phyloP scores from a whole-genome alignment of 2,113 vertebrate genomes.

The Heterocephalus glaber region DNA sequence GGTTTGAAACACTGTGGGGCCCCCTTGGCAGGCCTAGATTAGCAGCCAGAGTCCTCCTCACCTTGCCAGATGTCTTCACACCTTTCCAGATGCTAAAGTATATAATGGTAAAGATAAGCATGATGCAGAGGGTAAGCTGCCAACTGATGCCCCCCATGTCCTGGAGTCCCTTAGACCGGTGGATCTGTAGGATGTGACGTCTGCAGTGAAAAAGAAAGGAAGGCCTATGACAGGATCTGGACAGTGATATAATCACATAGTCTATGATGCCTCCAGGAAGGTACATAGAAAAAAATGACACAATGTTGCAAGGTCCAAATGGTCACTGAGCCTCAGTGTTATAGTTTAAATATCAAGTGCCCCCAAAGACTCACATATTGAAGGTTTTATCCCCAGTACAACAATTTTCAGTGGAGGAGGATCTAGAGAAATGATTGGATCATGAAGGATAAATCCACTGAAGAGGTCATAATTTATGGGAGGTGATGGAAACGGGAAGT shows the following conservation, averaged over 20 bases:
- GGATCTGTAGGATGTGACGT: constrained; percentile 94
- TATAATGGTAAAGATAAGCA: constrained; percentile 95
- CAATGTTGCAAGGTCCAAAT: background rate
- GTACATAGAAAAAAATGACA: background rate
- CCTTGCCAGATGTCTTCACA: constrained; percentile 98
- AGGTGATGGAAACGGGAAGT: background rate
- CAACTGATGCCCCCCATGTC: constrained; percentile 95
- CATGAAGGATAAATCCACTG: background rate
- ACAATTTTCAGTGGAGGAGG: background rate
- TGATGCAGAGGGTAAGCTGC: constrained; percentile 94
- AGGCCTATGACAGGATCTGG: background rate
- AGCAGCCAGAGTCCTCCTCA: constrained; percentile 79
- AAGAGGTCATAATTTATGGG: background rate
- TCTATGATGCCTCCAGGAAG: background rate
- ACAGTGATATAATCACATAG: background rate
- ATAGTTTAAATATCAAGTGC: background rate
- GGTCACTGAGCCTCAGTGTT: background rate
- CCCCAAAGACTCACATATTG: background rate
- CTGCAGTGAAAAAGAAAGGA: constrained; percentile 81
- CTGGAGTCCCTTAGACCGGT: constrained; percentile 93
- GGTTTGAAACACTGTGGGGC: background rate
- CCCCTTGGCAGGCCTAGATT: background rate
- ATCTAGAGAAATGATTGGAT: background rate
- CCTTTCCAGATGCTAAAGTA: constrained; percentile 99
- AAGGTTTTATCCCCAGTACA: background rate